These are phyloP conservation scores for Tribolium castaneum DNA, from an alignment of 1,140 invertebrate species.

Conservation along the genomic window DNA sequence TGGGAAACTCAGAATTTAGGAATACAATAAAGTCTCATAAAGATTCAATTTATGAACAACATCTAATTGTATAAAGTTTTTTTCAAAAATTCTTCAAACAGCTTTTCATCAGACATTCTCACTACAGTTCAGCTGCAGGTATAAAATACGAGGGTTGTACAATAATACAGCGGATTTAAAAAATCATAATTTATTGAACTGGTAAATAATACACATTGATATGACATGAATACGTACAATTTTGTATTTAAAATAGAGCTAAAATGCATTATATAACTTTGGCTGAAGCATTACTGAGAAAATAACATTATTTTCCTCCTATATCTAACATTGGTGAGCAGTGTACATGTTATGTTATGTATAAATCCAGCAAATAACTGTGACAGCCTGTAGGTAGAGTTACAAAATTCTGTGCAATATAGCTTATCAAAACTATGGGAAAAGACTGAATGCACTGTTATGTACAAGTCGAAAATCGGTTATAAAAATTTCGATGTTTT, in stretches of 20 bases:
- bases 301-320: slow-evolving; percentile 44
- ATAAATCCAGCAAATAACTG: neutral
- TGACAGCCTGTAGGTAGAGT: neutral
- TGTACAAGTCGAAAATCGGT: neutral
- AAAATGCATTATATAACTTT: slow-evolving; percentile 48
- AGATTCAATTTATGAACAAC: too few relatives aligned
- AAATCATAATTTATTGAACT: slow-evolving; percentile 48
- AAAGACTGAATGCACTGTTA: neutral
- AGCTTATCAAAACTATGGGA: neutral
- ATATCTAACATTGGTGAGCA: slow-evolving; percentile 47
- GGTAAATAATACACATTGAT: slow-evolving; percentile 55
- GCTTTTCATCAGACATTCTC: too few relatives aligned
- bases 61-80: too few relatives aligned
- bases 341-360: slow-evolving; percentile 19
- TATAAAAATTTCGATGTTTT: slow-evolving; percentile 40
- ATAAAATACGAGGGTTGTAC: too few relatives aligned
- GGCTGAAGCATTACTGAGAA: slow-evolving; percentile 41
- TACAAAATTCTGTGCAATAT: slow-evolving; percentile 25
- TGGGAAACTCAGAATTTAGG: too few relatives aligned
- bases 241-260: slow-evolving; percentile 58
- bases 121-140: too few relatives aligned
- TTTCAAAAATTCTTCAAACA: too few relatives aligned
- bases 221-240: slow-evolving; percentile 57
- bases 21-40: too few relatives aligned
- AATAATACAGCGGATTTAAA: slow-evolving; percentile 6